Evolutionary conservation across 2,113 vertebrate genomes (phyloP).

Genomic region (Microcebus tavaratra): DNA sequence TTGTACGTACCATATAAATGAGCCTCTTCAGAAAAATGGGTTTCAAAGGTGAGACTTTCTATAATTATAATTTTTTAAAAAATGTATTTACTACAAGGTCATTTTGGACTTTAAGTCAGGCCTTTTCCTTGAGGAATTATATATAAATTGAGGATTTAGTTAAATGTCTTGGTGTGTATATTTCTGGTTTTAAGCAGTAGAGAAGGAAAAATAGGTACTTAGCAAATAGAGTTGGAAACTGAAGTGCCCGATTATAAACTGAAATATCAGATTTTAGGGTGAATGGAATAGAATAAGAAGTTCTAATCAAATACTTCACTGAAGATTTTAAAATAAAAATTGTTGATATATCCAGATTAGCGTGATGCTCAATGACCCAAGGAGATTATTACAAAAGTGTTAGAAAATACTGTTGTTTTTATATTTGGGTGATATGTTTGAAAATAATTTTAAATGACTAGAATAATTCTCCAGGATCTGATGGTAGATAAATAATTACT

Average conservation of each 20-base stretch:
- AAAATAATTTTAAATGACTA: not conserved
- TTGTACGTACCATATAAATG: not conserved
- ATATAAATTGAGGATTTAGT: not conserved
- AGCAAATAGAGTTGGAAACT: slow-evolving; percentile 5
- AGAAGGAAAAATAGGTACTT: not conserved
- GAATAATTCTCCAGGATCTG: not conserved
- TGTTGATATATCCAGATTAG: not conserved
- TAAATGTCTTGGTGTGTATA: not conserved
- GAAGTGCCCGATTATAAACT: not conserved
- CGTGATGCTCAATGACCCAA: not conserved
- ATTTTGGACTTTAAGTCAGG: slow-evolving; percentile 40
- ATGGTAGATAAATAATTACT: not conserved
- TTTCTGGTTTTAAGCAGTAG: not conserved
- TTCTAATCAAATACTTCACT: not conserved
- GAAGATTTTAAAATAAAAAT: slow-evolving; percentile 1
- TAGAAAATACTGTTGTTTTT: not conserved
- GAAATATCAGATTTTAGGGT: not conserved
- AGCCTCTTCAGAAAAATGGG: not conserved
- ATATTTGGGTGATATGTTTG: slow-evolving; percentile 30
- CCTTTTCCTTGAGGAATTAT: slow-evolving; percentile 11
- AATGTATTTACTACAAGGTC: not conserved
- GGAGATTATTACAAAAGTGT: not conserved
- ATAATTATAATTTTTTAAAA: not conserved
- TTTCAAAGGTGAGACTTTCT: not conserved
- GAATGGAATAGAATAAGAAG: not conserved